Base-by-base conservation (phyloP, 1,140 invertebrate species). In the Drosophila baimaii region DNA sequence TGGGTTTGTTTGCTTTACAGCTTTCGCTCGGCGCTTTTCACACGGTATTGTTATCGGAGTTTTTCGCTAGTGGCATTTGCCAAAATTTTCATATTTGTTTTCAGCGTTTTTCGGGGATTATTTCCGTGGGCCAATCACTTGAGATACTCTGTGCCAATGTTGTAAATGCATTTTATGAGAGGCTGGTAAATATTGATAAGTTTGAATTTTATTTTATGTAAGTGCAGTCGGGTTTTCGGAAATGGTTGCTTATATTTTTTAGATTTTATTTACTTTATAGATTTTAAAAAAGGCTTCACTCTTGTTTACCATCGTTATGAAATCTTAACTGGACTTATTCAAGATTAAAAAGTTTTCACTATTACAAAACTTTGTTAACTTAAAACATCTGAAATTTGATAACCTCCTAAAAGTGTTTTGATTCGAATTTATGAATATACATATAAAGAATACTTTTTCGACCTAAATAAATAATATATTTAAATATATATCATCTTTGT, bases 1-100 rank as follows among this genome's bases (percentile, higher is more conserved):
- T n/a, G 52, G 68, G n/a, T 15, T 58, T 72, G 65, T 72, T 72
- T 72, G 68, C 41, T 44, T 72, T 71, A 33, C 33, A 29, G 62
- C 52, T 71, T 71, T 58, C 69, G 25, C 33, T 33, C 41, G 52
- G 13, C 47, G 35, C 41, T 64, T 72, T 66, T 61, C 43, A 44
- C 61, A 44, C 77, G 55, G 19, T 44, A 61, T 49, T 51, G 31
- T 61, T 56, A 55, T 51, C 27, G 25, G 25, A 68, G 19, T 27
- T 59, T 47, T 62, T 57, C 21, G 23, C 69, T 33, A 10, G 3
- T 33, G 69, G 65, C 65, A 39, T 39, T 72, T 71, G 21, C 25
- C 17, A 39, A 39, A 64, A 71, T 56, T 39, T 54, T 39, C n/a
- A 31, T 46, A 27, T 37, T 25, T 46, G 27, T 44, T 51, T 57